A percentile compares a stretch with the other conserved stretches of the same genome.
Conservation (phyloP, 2,888 invertebrate genomes). For the Parascotia fuliginaria region DNA sequence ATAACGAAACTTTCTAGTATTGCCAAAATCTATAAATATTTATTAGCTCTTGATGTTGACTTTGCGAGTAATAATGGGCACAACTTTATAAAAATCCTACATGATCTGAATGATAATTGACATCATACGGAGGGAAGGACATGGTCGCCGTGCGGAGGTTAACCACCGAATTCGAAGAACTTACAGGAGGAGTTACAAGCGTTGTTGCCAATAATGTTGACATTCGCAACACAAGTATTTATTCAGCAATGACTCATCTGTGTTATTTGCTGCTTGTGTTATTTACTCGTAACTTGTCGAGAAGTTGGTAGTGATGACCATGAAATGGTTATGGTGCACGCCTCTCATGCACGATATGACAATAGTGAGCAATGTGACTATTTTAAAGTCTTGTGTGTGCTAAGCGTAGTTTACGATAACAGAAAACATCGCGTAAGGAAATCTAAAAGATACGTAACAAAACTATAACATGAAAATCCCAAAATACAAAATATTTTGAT, state of each 20-base stretch:
- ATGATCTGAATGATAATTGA: conserved; percentile 46
- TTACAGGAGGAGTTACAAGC: conserved; percentile 31
- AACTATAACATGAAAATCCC: too few species aligned
- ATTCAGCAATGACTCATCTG: conserved; percentile 6
- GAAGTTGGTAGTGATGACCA: not conserved
- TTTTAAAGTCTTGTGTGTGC: too few species aligned
- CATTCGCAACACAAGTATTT: conserved; percentile 20
- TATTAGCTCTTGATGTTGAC: conserved; percentile 4
- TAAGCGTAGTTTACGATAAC: too few species aligned
- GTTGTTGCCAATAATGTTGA: conserved; percentile 37
- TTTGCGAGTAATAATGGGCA: conserved; percentile 36
- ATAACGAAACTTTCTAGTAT: too few species aligned
- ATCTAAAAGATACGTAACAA: too few species aligned
- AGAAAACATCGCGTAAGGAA: too few species aligned
- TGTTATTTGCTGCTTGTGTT: not conserved
- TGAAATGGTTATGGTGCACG: too few species aligned
- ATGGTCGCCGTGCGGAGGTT: conserved; percentile 39
- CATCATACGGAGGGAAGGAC: conserved; percentile 47
- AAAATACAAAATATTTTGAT: too few species aligned
- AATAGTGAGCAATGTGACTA: too few species aligned
- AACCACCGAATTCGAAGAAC: conserved; percentile 49
- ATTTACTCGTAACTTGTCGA: not conserved
- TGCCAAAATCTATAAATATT: not conserved
- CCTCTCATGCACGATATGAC: too few species aligned
- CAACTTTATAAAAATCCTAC: conserved; percentile 34